These are phyloP conservation scores for Lasioglossum marginatum DNA, from an alignment of 2,888 invertebrate genomes.

Conservation along the genomic window DNA sequence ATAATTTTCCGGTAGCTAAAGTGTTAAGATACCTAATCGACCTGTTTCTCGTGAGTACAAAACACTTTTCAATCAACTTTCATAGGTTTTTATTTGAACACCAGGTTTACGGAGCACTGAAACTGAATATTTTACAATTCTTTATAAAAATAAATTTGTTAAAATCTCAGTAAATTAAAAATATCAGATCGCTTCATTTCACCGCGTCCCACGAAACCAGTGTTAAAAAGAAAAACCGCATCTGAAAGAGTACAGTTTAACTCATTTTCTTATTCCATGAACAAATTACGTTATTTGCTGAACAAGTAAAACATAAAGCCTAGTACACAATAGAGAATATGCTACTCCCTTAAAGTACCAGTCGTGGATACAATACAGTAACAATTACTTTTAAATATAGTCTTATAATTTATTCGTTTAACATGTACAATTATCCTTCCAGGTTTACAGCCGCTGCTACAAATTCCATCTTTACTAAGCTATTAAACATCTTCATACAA, in stretches of 20 bases:
- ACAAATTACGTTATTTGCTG: conserved; percentile 31
- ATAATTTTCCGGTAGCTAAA: background rate
- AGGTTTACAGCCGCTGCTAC: background rate
- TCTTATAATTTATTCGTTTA: conserved; percentile 31
- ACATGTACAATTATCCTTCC: conserved; percentile 26
- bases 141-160: background rate
- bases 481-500: conserved; percentile 8
- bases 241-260: background rate
- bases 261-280: conserved; percentile 12
- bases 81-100: background rate
- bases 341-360: conserved; percentile 25
- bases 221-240: background rate
- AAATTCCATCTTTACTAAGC: background rate
- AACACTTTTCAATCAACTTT: background rate
- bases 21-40: background rate
- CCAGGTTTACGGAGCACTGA: background rate
- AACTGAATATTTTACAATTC: too few relatives aligned
- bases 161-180: background rate
- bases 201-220: background rate
- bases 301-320: conserved; percentile 31
- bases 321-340: conserved; percentile 34
- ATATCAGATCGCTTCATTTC: background rate
- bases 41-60: background rate
- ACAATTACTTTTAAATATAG: conserved; percentile 29
- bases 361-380: conserved; percentile 18